Evolutionary conservation across 2,113 vertebrate species (phyloP).

Genomic region (Globicephala melas): DNA sequence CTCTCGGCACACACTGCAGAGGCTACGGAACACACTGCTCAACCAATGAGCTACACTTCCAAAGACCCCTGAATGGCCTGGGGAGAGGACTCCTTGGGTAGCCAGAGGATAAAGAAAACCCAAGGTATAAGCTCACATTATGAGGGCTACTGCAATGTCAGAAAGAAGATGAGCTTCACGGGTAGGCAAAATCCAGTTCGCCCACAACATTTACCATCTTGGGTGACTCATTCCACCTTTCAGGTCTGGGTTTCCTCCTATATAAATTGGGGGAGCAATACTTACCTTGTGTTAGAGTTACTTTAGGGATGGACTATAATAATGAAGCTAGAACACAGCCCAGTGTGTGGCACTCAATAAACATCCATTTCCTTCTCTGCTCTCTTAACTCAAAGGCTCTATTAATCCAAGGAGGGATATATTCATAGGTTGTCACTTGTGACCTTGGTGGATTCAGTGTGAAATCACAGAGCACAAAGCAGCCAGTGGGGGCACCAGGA

Average conservation of each 20-base stretch:
- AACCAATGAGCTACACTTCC: neutral
- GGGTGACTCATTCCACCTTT: neutral
- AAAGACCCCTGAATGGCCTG: neutral
- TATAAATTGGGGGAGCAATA: neutral
- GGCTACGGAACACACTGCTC: neutral
- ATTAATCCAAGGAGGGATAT: neutral
- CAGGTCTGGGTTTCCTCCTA: neutral
- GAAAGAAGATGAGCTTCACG: neutral
- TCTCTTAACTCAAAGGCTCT: neutral
- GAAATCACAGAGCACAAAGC: neutral
- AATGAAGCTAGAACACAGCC: neutral
- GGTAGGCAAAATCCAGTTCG: neutral
- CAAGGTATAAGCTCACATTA: neutral
- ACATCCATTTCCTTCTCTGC: neutral
- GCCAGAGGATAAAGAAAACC: neutral
- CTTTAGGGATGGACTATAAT: neutral
- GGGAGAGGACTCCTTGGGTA: neutral
- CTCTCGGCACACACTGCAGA: rapidly evolving
- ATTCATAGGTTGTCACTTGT: neutral
- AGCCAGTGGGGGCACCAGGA: no score
- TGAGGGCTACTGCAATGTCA: neutral
- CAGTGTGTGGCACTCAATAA: neutral
- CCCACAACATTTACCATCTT: neutral
- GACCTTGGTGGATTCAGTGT: neutral
- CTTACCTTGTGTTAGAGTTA: neutral